Evolutionary conservation across 2,113 vertebrate species (phyloP).

Genomic region (Channa argus): DNA sequence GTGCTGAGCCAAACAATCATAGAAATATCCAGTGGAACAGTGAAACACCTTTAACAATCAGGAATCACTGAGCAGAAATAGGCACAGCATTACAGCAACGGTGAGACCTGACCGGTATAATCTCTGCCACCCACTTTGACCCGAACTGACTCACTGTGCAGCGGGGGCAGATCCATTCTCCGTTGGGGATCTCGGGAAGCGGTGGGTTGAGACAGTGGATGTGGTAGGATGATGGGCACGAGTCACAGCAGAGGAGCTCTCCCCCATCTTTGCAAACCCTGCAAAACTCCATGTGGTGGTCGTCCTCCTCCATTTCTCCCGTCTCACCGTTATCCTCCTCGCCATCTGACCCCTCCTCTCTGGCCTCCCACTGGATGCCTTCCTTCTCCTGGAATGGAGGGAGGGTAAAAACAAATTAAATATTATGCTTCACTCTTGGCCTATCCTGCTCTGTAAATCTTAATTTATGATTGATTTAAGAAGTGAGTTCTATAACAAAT

Average conservation of each 20-base stretch:
- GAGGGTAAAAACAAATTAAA: not conserved
- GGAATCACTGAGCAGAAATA: not conserved
- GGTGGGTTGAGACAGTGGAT: slow-evolving; percentile 98
- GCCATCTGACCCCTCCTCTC: slow-evolving; percentile 92
- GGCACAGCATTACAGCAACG: not conserved
- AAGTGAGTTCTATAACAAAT: too few relatives aligned
- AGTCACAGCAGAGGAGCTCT: slow-evolving; percentile 96
- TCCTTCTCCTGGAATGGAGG: slow-evolving; percentile 91
- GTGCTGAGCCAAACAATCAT: not conserved
- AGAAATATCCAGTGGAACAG: not conserved
- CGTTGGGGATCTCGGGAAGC: slow-evolving; percentile 96
- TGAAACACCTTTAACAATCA: not conserved
- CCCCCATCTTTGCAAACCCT: slow-evolving; percentile 97
- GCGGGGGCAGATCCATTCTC: slow-evolving; percentile 98
- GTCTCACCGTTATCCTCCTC: slow-evolving; percentile 90
- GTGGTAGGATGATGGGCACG: slow-evolving; percentile 97
- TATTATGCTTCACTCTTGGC: not conserved
- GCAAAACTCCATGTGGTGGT: slow-evolving; percentile 99
- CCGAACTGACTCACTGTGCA: slow-evolving; percentile 88
- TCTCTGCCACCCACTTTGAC: not conserved
- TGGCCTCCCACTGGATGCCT: slow-evolving; percentile 98
- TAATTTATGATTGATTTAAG: too few relatives aligned
- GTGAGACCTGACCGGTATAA: too few relatives aligned
- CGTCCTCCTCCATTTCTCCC: slow-evolving; percentile 92
- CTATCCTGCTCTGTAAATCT: too few relatives aligned